These are phyloP conservation scores for Centropus bengalensis DNA, from an alignment of 2,113 vertebrate genomes.

Conservation along the genomic window DNA sequence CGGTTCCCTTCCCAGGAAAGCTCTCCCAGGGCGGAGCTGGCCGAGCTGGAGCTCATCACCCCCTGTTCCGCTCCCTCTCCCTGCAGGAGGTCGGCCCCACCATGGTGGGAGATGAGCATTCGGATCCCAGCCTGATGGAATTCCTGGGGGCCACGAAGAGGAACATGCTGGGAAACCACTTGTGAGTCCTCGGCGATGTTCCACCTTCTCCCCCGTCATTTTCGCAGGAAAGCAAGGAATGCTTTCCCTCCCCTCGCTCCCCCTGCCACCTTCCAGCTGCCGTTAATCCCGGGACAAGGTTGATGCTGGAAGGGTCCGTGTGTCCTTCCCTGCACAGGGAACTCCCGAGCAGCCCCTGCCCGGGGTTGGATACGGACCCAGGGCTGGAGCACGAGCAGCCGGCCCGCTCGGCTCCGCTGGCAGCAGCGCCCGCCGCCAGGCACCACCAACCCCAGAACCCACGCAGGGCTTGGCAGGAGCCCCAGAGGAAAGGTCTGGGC, in stretches of 20 bases:
- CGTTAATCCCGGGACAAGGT: accelerated
- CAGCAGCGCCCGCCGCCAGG: neutral
- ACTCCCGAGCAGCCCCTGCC: neutral
- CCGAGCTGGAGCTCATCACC: accelerated
- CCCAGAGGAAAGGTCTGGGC: neutral
- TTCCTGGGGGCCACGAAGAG: constrained; percentile 91
- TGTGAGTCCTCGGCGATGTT: constrained; percentile 81
- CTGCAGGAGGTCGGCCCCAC: constrained; percentile 93
- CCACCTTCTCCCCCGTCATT: neutral
- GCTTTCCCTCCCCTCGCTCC: accelerated
- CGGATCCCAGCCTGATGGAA: constrained; percentile 87
- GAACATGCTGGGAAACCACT: constrained; percentile 91
- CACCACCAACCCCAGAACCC: neutral
- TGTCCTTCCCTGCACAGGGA: neutral
- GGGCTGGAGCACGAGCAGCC: no score
- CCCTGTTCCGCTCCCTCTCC: neutral
- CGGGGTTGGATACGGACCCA: neutral
- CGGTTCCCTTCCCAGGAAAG: neutral
- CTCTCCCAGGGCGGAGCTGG: neutral
- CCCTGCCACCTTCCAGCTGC: neutral
- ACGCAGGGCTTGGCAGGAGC: neutral
- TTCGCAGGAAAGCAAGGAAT: accelerated
- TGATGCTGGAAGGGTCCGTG: accelerated
- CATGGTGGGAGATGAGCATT: constrained; percentile 91
- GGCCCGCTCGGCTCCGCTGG: neutral